Base-by-base conservation (phyloP, 2,113 vertebrate species). In the Lynx canadensis region DNA sequence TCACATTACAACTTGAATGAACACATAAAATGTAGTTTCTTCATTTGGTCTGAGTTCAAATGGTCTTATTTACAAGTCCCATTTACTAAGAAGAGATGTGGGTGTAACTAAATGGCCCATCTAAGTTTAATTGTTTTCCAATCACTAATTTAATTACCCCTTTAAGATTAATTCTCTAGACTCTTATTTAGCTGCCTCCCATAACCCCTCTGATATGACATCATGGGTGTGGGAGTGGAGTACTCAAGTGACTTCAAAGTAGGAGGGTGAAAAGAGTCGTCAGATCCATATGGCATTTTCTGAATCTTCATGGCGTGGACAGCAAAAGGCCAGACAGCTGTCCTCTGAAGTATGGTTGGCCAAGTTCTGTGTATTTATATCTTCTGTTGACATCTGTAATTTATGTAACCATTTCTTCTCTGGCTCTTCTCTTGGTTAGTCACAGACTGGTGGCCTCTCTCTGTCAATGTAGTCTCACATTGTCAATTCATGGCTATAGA, bases 91-190 rank as follows among this genome's bases (percentile, higher is more conserved):
- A 4, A n/a, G 14, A 84, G 8, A 23, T 60, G 65, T 11, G 33
- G 15, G 14, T 81, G 7, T 65, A 63, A 91, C 25, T 33, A 74
- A 71, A 95, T 45, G 19, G 15, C n/a, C 1, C 3, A 10, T 25
- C 79, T 80, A 31, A 89, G 81, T 95, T 92, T 8, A 69, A 96
- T 5, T 21, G 66, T 80, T 89, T 95, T 97, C 27, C 41, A 81
- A 85, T 18, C 74, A 89, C 25, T 69, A 94, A 92, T 81, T 85
- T 83, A 73, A 91, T 63, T 3, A 25, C 0, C 48, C 12, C 13
- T 16, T 71, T 84, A 82, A 83, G 50, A 79, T 76, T 71, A 87
- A 63, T 41, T 80, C 5, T 19, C 60, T 76, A n/a, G 21, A 9
- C n/a, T 96, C 21, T 63, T 57, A 38, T 80, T 10, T 12, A 76